Evolutionary conservation across 2,113 vertebrate species (phyloP), one percentile per base, ranked within the genome.

Genomic region (Eleginops maclovinus): DNA sequence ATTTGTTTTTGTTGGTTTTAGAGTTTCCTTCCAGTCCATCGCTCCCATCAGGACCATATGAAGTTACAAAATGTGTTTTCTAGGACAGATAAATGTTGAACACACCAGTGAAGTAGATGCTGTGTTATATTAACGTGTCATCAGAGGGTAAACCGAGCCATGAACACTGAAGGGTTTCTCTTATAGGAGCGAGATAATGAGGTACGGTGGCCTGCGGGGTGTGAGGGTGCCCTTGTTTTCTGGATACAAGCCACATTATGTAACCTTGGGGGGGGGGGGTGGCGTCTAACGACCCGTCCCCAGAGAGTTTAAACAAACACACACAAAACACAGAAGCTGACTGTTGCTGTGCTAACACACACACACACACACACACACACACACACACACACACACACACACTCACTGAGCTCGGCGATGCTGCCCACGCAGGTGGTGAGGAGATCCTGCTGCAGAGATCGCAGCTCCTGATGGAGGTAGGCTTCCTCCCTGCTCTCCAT

Each of bases 371-470:
- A 11, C 14, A 47, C 61, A 46, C 62, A 49, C 62, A 55, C 70
- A 51, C 70, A 69, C 44, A 51, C 47, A 79, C 69, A 84, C 51
- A 72, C 74, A 67, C 62, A 67, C 49, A 79, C 81, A 69, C 65
- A 95, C 97, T 96, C 50, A 99, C 97, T 98, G 87, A 99, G 95
- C 60, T 99, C 98, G 0, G 96, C 94, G 94, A 99, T 97, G 94
- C 98, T 98, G 81, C 97, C 96, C 21, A 97, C 98, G 0, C 96
- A 95, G 0, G 97, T 98, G 72, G 97, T 95, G 81, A 98, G 91
- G 44, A 99, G 94, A 1, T 96, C 95, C 90, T 98, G 97, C 76
- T 99, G 97, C 90, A 99, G 87, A 0, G 95, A 96, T 2, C 95
- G 94, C 17, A 99, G 95, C 77, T 99, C 98, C 93, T 98, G 91